Evolutionary conservation across 2,797 vertebrate species (phyloP).

Genomic region (Scleropages formosus): DNA sequence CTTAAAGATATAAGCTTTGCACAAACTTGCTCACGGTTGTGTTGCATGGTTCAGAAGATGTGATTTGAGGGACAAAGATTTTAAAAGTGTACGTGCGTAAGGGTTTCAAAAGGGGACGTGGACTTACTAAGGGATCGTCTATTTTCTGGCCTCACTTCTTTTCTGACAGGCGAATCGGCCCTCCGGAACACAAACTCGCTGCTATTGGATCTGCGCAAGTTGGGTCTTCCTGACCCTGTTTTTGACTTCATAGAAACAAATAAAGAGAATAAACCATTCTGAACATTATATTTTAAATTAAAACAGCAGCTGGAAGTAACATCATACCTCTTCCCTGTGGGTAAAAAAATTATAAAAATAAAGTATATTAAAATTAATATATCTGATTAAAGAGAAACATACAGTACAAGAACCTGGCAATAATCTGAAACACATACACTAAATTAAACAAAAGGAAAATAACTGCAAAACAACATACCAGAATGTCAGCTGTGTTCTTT

Average conservation of each 20-base stretch:
- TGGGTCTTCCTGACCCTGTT: conserved; percentile 53
- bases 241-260: conserved; percentile 41
- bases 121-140: conserved; percentile 90
- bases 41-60: neutral
- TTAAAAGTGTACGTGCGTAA: too few species aligned
- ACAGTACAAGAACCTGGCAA: conserved; percentile 12
- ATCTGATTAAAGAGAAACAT: conserved; percentile 18
- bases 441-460: neutral
- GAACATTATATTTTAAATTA: neutral
- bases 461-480: conserved; percentile 72
- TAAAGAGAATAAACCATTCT: conserved; percentile 13
- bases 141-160: conserved; percentile 80
- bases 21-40: neutral
- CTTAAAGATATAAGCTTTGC: too few species aligned
- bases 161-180: conserved; percentile 63
- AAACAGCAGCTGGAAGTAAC: neutral
- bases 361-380: neutral
- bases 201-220: conserved; percentile 79
- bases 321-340: too few species aligned
- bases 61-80: too few species aligned
- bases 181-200: conserved; percentile 76
- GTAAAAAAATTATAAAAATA: too few species aligned
- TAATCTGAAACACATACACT: neutral
- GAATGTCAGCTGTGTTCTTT: conserved; percentile 77
- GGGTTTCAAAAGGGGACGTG: neutral